Conservation (phyloP, 2,888 invertebrate genomes). For the Taphrorychus bicolor region DNA sequence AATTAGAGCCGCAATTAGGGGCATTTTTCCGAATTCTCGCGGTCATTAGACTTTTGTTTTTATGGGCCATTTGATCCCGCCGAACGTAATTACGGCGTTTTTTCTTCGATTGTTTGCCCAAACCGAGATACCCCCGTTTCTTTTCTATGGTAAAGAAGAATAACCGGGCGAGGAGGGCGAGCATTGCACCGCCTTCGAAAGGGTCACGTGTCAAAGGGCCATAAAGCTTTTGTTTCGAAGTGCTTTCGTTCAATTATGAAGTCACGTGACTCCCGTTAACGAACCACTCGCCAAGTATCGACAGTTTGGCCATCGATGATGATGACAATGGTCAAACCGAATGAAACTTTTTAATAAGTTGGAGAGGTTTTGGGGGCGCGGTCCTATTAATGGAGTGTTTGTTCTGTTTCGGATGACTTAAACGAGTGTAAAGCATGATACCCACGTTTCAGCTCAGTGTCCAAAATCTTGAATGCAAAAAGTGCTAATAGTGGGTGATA, state of each 20-base stretch:
- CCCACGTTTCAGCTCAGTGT: neutral
- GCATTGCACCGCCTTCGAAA: neutral
- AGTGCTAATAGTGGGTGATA: too few relatives aligned
- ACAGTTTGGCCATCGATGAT: conserved; percentile 28
- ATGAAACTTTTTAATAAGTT: conserved; percentile 14
- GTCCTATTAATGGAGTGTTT: conserved; percentile 20
- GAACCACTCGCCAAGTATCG: conserved; percentile 34
- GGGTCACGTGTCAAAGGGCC: conserved; percentile 37
- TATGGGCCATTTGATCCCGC: conserved; percentile 36
- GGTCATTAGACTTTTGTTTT: conserved; percentile 43
- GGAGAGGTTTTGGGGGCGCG: conserved; percentile 22
- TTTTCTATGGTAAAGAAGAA: too few relatives aligned
- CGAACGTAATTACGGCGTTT: neutral
- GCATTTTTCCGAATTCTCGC: conserved; percentile 42
- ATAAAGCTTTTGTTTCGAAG: conserved; percentile 43
- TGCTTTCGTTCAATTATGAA: conserved; percentile 45
- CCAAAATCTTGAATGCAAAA: too few relatives aligned
- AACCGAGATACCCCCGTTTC: too few relatives aligned
- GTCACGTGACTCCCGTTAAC: conserved; percentile 43
- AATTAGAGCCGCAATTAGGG: conserved; percentile 39
- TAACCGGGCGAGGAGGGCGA: too few relatives aligned
- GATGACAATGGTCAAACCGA: neutral
- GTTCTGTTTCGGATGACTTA: neutral
- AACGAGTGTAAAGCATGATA: conserved; percentile 11
- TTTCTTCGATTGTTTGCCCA: neutral